A percentile compares a stretch with the other conserved stretches of the same genome.
These are phyloP conservation scores for Dicerorhinus sumatrensis DNA, from an alignment of 2,113 vertebrate genomes.

Conservation along the genomic window DNA sequence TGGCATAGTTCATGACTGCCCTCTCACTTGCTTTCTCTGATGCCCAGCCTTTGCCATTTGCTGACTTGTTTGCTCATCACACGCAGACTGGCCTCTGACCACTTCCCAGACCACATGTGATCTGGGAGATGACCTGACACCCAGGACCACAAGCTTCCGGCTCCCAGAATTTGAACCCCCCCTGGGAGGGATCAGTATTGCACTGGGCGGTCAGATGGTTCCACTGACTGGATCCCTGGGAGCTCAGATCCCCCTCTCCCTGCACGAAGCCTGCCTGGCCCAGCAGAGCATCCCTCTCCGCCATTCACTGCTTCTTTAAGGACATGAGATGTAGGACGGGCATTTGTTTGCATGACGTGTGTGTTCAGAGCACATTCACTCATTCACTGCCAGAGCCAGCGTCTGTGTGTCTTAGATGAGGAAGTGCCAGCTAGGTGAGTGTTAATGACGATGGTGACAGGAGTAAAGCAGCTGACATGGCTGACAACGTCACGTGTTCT, in stretches of 20 bases:
- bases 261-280: not conserved
- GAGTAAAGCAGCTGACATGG: rapidly evolving
- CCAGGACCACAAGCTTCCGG: rapidly evolving
- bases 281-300: rapidly evolving
- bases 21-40: rapidly evolving
- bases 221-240: rapidly evolving
- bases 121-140: not conserved
- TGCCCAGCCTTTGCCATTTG: not conserved
- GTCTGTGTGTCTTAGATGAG: rapidly evolving
- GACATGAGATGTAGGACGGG: not conserved
- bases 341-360: rapidly evolving
- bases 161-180: not conserved
- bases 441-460: rapidly evolving
- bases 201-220: rapidly evolving
- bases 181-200: rapidly evolving
- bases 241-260: not conserved
- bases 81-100: not conserved
- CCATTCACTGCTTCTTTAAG: not conserved
- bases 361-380: rapidly evolving
- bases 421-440: not conserved
- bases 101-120: not conserved
- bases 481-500: rapidly evolving
- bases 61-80: not conserved
- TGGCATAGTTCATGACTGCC: rapidly evolving
- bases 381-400: not conserved